phyloP scores from a whole-genome alignment of 35 echinoderm and acorn worm genomes.

The Antedon bifida region DNA sequence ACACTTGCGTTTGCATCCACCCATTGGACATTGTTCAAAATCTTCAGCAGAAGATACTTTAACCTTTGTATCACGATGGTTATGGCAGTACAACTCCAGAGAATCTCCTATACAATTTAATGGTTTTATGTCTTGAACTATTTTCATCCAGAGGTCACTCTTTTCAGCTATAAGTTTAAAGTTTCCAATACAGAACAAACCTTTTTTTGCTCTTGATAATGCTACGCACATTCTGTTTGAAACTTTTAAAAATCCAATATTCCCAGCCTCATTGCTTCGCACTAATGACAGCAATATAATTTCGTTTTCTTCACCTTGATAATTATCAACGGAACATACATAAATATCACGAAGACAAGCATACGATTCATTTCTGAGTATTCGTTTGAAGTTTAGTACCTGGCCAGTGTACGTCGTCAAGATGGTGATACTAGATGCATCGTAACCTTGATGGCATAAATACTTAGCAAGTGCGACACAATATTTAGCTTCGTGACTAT shows the following conservation, averaged over 20 bases:
- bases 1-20: conserved; percentile 49
- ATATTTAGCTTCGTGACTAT: conserved; percentile 52
- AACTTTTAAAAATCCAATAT: conserved; percentile 56
- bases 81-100: conserved; percentile 40
- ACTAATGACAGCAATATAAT: conserved; percentile 75
- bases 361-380: background rate
- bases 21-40: conserved; percentile 42
- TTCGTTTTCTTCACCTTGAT: conserved; percentile 81
- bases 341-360: conserved; percentile 30
- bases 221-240: conserved; percentile 67
- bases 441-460: conserved; percentile 52
- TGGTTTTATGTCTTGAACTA: conserved; percentile 10
- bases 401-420: conserved; percentile 72
- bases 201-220: conserved; percentile 67
- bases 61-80: conserved; percentile 37
- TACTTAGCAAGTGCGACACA: conserved; percentile 38
- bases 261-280: conserved; percentile 46
- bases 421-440: conserved; percentile 40
- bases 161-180: conserved; percentile 39
- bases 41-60: conserved; percentile 20
- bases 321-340: conserved; percentile 50
- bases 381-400: conserved; percentile 13
- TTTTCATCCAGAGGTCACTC: conserved; percentile 59
- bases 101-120: conserved; percentile 12
- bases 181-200: conserved; percentile 82